Conservation (phyloP, 2,113 vertebrate species). For the Tichodroma muraria region DNA sequence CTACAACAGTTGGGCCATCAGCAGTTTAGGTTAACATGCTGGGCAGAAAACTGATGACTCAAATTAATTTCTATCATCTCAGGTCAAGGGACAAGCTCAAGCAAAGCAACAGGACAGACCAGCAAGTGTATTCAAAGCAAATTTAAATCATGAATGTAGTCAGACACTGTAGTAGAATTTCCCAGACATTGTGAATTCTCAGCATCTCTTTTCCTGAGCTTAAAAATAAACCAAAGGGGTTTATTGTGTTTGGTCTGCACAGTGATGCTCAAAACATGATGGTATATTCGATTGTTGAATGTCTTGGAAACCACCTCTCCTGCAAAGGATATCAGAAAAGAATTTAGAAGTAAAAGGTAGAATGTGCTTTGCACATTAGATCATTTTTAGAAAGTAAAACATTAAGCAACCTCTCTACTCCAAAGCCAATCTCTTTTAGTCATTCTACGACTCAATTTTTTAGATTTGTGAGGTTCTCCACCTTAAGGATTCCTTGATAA, state of each 20-base stretch:
- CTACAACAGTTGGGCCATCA: background rate
- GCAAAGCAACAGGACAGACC: background rate
- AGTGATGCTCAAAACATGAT: background rate
- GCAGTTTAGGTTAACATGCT: background rate
- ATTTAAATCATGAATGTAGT: background rate
- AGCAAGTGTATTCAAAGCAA: background rate
- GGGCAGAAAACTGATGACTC: background rate
- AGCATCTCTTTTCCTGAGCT: background rate
- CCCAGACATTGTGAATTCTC: background rate
- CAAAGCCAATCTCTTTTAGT: background rate
- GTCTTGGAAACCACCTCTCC: background rate
- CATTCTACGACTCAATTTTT: background rate
- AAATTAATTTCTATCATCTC: background rate
- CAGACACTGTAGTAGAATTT: background rate
- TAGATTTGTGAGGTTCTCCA: background rate
- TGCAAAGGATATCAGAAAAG: background rate
- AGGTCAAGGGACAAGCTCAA: background rate
- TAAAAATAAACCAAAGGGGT: background rate
- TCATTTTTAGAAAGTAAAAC: background rate
- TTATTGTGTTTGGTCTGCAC: background rate
- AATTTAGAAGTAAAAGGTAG: background rate
- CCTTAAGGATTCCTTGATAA: background rate
- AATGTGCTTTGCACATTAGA: background rate
- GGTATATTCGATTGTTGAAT: background rate
- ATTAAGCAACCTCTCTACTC: background rate